Evolutionary conservation across 1,140 invertebrate genomes (phyloP), one percentile per base, ranked within the genome.

Genomic region (Tetramorium alpestre): DNA sequence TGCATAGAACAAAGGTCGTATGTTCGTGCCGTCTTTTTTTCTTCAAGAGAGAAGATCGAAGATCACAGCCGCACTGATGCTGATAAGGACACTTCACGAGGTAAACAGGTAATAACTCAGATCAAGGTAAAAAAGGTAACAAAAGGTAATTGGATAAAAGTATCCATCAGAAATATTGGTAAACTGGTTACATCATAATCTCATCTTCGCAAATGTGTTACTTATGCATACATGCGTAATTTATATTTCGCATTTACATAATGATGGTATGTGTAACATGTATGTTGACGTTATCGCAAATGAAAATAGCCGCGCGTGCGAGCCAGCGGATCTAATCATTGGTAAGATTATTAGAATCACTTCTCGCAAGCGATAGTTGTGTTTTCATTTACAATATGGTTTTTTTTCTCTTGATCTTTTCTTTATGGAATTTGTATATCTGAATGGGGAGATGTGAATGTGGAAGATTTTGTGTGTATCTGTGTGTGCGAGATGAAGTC

Each of bases 341-440:
- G 88, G 88, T 89, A 90, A 90, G 88, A 22, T 2, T n/a, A 60
- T 54, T 49, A 38, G 22, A 18, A 41, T 65, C 13, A 13, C 62
- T 49, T 44, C 7, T 75, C 38, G 33, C 64, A 49, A 58, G 58
- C 18, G 41, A 49, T 10, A 47, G 7, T 44, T 4, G 6, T 4
- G 11, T 41, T 78, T 85, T 85, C 44, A 65, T 85, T 85, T 78
- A 54, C 49, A 16, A 72, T 58, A 8, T 6, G 41, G 44, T 7
- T 6, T 0, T 58, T 44, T 56, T 8, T 44, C 70, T 76, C 38
- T 28, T 18, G 4, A 25, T 11, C 75, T 80, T 28, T 6, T 58
- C 38, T 22, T 7, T 41, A n/a, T 11, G 11, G 13, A 13, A 51
- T 2, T 2, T 4, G 28, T 49, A 16, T 60, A 18, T 18, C 0